Evolutionary conservation across 1,140 invertebrate species (phyloP).

Genomic region (Halotydeus destructor): DNA sequence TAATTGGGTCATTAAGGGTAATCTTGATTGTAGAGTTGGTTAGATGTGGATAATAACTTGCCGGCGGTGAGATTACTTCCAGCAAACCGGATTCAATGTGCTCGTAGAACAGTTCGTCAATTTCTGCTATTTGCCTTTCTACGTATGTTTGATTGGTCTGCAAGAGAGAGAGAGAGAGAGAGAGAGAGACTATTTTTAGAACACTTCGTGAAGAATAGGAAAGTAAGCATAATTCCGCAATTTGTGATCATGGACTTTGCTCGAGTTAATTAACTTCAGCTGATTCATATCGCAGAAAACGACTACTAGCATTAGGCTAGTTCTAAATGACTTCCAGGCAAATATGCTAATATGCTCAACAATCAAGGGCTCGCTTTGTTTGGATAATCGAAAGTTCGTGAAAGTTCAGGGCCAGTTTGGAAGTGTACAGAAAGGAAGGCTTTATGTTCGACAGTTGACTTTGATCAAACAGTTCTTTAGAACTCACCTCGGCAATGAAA

Average conservation of each 20-base stretch:
- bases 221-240: too few species aligned
- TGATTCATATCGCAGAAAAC: too few species aligned
- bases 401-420: too few species aligned
- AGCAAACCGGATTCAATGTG: constrained; percentile 57
- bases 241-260: too few species aligned
- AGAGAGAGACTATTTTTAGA: too few species aligned
- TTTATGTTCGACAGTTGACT: background rate
- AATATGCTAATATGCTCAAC: constrained; percentile 6
- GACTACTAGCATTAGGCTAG: too few species aligned
- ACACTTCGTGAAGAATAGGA: too few species aligned
- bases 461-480: constrained; percentile 3
- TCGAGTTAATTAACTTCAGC: too few species aligned
- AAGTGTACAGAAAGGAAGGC: too few species aligned
- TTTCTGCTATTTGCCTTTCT: constrained; percentile 27
- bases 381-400: too few species aligned
- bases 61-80: constrained; percentile 65
- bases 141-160: constrained; percentile 26
- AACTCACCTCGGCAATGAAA: constrained; percentile 55
- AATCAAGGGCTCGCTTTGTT: constrained; percentile 2
- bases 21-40: constrained; percentile 37
- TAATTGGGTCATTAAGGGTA: constrained; percentile 65
- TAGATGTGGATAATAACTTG: constrained; percentile 72
- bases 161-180: constrained; percentile 17
- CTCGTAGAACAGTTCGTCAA: constrained; percentile 47
- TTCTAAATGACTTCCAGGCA: too few species aligned